Base-by-base conservation (phyloP, 92 coral and sea anemone genomes). In the Parazoanthus atlanticus region DNA sequence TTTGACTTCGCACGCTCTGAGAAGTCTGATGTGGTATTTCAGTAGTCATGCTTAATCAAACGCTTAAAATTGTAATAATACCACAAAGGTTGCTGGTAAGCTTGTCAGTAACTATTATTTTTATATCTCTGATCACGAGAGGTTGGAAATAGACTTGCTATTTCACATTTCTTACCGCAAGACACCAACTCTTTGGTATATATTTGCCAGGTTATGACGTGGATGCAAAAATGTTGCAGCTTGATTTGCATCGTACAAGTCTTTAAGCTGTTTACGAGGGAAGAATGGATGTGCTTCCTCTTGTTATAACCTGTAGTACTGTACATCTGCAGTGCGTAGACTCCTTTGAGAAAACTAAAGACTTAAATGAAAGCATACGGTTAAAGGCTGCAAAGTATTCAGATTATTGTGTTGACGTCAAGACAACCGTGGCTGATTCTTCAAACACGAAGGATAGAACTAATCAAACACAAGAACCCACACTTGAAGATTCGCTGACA, bases 181-280 rank as follows among this genome's bases (percentile, higher is more conserved):
- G 23, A 72, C 40, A 72, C 1, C 77, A 12, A 72, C 12, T 17
- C 77, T 13, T 11, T 31, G 41, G 41, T 21, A n/a, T n/a, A n/a
- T n/a, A 72, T 15, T 72, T 41, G 77, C 77, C 77, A 72, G 77
- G 77, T 13, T 72, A 31, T 72, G 77, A 72, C 21, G 6, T 31
- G 9, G 23, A 41, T 13, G 41, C 13, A 32, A 72, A 32, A 29
- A 16, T 72, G 77, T 31, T 72, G 26, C 38, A 72, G 33, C 33
- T 13, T 32, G 77, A 72, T 31, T 72, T 72, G 41, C 32, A 28
- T 30, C 36, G 41, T 25, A 30, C 77, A 72, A 29, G 21, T 8
- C 77, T 72, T 23, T n/a, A 72, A 72, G 77, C 77, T 13, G 17
- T 72, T 72, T 72, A 29, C 29, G 21, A 72, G 29, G 38, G 77